Base-by-base conservation (phyloP, 2,888 invertebrate species). In the Heteromurus nitidus region DNA sequence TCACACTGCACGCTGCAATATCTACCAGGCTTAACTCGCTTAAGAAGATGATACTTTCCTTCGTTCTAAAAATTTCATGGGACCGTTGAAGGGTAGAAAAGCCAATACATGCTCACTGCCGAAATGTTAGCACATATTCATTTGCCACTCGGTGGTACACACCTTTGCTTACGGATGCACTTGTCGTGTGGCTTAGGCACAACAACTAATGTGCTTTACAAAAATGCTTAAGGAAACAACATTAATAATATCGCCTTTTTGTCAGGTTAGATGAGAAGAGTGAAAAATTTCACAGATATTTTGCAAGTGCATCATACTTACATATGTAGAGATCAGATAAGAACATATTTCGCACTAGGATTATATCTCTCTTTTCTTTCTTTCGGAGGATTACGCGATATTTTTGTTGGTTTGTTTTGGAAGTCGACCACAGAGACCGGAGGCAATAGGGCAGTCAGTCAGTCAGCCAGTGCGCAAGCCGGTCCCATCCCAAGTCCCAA, bases 401-500 rank as follows among this genome's bases (percentile, higher is more conserved):
- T 18, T 30, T 24, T 26, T 50, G n/a, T 50, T 42, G 3, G 50
- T 44, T 36, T 58, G 50, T 74, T 50, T 50, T 67, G 58, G 67
- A 75, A 67, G 75, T 75, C 75, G 67, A 75, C 67, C 65, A 75
- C 20, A n/a, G n/a, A 75, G 68, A 82, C 86, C 86, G 85, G 84
- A 86, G 86, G 86, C 86, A 86, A 81, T 86, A 86, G 86, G 86
- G 74, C 86, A 86, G 83, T 80, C 82, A 84, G 82, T 64, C 82
- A 65, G 65, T 64, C 67, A 73, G 42, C 28, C 58, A 50, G 42
- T 70, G 70, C 55, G 42, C 70, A 58, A 70, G 70, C 58, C 70
- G 24, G 58, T 58, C 42, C 18, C 42, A 31, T 42, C 44, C 44
- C 55, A n/a, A 20, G 18, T 16, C 50, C n/a, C 18, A 47, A 50